Percentiles rank a stretch among this genome's conserved stretches.
phyloP scores from a whole-genome alignment of 2,113 vertebrate species.

The Pterophyllum scalare region DNA sequence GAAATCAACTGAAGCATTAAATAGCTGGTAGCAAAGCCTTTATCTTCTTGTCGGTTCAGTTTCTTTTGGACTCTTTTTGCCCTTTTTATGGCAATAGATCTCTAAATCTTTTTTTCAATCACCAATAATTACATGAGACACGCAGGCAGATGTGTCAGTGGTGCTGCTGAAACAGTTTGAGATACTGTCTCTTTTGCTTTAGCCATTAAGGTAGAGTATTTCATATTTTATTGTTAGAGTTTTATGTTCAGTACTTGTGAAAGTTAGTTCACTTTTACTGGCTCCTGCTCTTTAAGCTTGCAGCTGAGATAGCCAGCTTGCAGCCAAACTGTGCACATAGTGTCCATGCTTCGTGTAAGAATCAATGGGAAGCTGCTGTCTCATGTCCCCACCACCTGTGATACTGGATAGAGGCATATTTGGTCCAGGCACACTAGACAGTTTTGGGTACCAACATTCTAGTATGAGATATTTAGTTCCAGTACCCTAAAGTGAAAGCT shows the following conservation, averaged over 20 bases:
- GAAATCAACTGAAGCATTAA: slow-evolving; percentile 36
- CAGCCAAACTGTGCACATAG: slow-evolving; percentile 7
- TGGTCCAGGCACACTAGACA: neutral
- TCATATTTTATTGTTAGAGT: neutral
- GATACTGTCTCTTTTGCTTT: neutral
- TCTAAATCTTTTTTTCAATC: slow-evolving; percentile 3
- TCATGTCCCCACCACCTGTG: neutral
- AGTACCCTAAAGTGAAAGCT: neutral
- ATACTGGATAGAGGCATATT: neutral
- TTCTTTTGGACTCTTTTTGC: neutral
- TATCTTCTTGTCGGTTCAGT: neutral
- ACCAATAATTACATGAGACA: slow-evolving; percentile 21
- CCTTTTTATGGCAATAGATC: neutral
- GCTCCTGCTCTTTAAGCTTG: slow-evolving; percentile 13
- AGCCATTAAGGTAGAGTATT: neutral
- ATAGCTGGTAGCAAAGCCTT: neutral
- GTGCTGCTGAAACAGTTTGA: neutral
- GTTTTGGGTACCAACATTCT: neutral
- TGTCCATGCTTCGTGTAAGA: neutral
- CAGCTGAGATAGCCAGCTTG: neutral
- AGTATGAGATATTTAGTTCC: slow-evolving; percentile 4
- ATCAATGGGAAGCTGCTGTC: slow-evolving; percentile 5
- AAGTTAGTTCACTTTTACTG: slow-evolving; percentile 7
- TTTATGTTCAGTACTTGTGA: slow-evolving; percentile 2
- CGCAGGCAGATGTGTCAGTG: neutral